A percentile compares a stretch with the other conserved stretches of the same genome.
Evolutionary conservation across 1,140 invertebrate genomes (phyloP).

Genomic region (Euwallacea similis): DNA sequence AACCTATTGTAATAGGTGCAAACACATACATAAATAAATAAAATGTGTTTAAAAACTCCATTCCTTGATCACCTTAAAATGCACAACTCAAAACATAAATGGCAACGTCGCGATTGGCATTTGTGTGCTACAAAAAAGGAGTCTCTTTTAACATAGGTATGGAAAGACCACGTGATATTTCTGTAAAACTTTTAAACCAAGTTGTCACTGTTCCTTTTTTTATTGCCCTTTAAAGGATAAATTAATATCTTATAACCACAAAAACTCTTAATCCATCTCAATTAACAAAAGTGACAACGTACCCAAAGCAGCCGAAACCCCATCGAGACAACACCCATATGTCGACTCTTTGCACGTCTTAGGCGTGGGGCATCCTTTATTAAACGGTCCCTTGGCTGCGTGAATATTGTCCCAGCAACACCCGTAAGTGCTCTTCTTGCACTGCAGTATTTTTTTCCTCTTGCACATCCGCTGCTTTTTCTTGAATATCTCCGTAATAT

Average conservation of each 20-base stretch:
- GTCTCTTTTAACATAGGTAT: background rate
- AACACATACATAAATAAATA: too few relatives aligned
- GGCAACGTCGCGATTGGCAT: too few relatives aligned
- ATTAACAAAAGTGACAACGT: background rate
- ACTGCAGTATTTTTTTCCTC: conserved; percentile 63
- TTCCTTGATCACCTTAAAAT: too few relatives aligned
- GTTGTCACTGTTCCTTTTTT: too few relatives aligned
- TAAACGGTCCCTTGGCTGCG: conserved; percentile 80
- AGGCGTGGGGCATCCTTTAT: conserved; percentile 73
- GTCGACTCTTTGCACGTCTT: conserved; percentile 79
- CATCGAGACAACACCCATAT: conserved; percentile 88
- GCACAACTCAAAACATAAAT: too few relatives aligned
- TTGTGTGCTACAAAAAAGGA: too few relatives aligned
- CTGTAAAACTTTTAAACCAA: too few relatives aligned
- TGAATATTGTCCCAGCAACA: conserved; percentile 89
- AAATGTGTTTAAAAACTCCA: too few relatives aligned
- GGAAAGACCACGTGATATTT: too few relatives aligned
- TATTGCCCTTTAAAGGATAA: too few relatives aligned
- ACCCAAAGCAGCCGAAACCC: conserved; percentile 76
- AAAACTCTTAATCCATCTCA: background rate
- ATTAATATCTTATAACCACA: background rate
- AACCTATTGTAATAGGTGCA: too few relatives aligned
- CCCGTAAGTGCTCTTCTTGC: conserved; percentile 74
- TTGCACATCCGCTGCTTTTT: conserved; percentile 64
- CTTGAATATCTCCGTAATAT: conserved; percentile 56